Evolutionary conservation across 1,140 invertebrate genomes (phyloP).

Genomic region (Aphelenchoides fujianensis): DNA sequence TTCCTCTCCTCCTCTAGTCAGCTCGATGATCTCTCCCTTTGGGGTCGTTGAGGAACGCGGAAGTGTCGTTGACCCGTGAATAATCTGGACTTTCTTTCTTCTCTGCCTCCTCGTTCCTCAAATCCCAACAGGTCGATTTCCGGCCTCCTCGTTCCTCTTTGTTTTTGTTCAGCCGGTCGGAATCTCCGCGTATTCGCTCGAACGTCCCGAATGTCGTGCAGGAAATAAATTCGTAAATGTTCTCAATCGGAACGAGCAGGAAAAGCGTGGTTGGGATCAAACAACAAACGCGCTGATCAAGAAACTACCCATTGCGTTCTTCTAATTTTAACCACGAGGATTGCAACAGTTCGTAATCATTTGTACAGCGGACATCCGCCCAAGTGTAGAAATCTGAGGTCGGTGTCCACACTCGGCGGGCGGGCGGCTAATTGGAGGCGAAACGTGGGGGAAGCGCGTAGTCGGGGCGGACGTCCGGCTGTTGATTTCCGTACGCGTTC

Average conservation of each 20-base stretch:
- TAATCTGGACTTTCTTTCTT: too few relatives aligned
- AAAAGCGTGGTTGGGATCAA: too few relatives aligned
- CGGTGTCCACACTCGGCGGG: not conserved
- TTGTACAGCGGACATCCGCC: not conserved
- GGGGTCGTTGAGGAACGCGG: not conserved
- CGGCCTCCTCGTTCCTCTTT: not conserved
- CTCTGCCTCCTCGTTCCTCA: too few relatives aligned
- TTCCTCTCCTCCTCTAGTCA: not conserved
- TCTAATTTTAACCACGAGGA: not conserved
- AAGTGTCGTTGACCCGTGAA: too few relatives aligned
- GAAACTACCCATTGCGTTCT: not conserved
- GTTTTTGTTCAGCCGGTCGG: not conserved
- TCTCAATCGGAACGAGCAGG: too few relatives aligned
- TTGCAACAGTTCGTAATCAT: not conserved
- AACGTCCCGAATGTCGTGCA: too few relatives aligned
- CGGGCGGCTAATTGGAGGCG: not conserved
- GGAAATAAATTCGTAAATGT: too few relatives aligned
- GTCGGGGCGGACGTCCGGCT: not conserved
- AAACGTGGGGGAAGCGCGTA: not conserved
- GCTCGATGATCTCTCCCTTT: not conserved
- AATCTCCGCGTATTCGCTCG: too few relatives aligned
- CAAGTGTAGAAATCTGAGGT: not conserved
- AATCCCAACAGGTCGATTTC: not conserved
- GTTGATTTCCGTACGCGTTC: not conserved
- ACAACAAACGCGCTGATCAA: too few relatives aligned